Percentiles rank a stretch among this genome's conserved stretches.
Conservation (phyloP, 92 coral and sea anemone genomes). For the Epizoanthus stellaris region DNA sequence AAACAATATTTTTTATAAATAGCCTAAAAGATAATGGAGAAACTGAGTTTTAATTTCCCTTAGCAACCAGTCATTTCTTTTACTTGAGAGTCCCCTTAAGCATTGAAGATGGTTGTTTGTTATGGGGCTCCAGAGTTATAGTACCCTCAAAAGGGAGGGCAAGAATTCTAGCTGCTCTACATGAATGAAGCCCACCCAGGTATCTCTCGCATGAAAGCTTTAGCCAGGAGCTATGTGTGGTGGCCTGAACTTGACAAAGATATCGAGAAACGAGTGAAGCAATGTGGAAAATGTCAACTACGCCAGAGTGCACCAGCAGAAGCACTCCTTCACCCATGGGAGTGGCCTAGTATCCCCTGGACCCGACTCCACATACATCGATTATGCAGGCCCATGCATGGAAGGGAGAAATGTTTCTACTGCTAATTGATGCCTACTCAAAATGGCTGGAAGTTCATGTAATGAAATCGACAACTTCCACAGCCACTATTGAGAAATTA, state of each 20-base stretch:
- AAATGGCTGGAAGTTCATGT: slow-evolving; percentile 57
- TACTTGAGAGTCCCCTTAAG: slow-evolving; percentile 17
- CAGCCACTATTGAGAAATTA: slow-evolving; percentile 52
- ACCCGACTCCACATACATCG: slow-evolving; percentile 32
- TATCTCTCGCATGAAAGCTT: slow-evolving; percentile 43
- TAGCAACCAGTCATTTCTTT: too few species aligned
- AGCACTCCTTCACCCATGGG: too few species aligned
- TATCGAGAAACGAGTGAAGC: slow-evolving; percentile 32
- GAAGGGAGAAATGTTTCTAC: slow-evolving; percentile 37
- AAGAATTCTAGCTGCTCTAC: slow-evolving; percentile 42
- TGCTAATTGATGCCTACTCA: slow-evolving; percentile 44
- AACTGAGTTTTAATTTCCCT: too few species aligned
- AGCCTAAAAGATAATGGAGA: too few species aligned
- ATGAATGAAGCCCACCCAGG: slow-evolving; percentile 59
- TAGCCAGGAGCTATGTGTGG: slow-evolving; percentile 32
- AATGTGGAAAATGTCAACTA: slow-evolving; percentile 43
- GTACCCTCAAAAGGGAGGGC: slow-evolving; percentile 40
- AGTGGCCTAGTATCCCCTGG: too few species aligned
- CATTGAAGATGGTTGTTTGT: slow-evolving; percentile 72
- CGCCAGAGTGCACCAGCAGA: slow-evolving; percentile 38
- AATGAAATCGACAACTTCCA: slow-evolving; percentile 43
- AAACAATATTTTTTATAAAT: too few species aligned
- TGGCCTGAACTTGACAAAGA: slow-evolving; percentile 40
- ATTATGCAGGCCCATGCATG: slow-evolving; percentile 40
- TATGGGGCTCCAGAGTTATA: slow-evolving; percentile 60